Percentiles rank a stretch among this genome's conserved stretches.
Evolutionary conservation across 1,140 invertebrate genomes (phyloP).

Genomic region (Copidosoma floridanum): DNA sequence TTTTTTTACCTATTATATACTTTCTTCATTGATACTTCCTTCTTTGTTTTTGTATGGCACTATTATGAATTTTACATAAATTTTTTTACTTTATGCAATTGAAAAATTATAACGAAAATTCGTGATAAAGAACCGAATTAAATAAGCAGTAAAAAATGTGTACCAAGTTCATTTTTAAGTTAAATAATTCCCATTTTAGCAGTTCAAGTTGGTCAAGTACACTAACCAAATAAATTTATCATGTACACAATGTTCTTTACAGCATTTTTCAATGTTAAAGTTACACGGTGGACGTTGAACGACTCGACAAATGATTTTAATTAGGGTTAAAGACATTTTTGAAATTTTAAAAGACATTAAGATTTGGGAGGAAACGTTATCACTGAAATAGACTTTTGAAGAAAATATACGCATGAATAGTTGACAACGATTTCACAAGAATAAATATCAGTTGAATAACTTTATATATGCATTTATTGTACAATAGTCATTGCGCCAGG

Average conservation of each 20-base stretch:
- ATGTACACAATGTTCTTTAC: conserved; percentile 7
- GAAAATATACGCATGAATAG: conserved; percentile 24
- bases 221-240: conserved; percentile 22
- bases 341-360: conserved; percentile 23
- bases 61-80: conserved; percentile 8
- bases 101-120: neutral
- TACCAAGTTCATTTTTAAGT: conserved; percentile 5
- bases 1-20: neutral
- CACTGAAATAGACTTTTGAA: conserved; percentile 24
- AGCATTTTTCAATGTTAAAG: no score
- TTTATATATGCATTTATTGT: conserved; percentile 15
- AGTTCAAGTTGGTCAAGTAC: conserved; percentile 26
- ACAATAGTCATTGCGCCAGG: conserved; percentile 13
- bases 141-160: conserved; percentile 11
- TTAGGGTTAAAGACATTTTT: conserved; percentile 11
- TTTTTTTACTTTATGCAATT: neutral
- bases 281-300: conserved; percentile 9
- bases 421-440: conserved; percentile 21
- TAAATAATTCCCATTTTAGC: conserved; percentile 7
- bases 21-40: conserved; percentile 1
- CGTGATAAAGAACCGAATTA: no score
- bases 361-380: conserved; percentile 12
- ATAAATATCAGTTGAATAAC: conserved; percentile 14
- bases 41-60: conserved; percentile 18
- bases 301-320: conserved; percentile 2